phyloP scores from a whole-genome alignment of 2,113 vertebrate genomes.

The Geococcyx californianus region DNA sequence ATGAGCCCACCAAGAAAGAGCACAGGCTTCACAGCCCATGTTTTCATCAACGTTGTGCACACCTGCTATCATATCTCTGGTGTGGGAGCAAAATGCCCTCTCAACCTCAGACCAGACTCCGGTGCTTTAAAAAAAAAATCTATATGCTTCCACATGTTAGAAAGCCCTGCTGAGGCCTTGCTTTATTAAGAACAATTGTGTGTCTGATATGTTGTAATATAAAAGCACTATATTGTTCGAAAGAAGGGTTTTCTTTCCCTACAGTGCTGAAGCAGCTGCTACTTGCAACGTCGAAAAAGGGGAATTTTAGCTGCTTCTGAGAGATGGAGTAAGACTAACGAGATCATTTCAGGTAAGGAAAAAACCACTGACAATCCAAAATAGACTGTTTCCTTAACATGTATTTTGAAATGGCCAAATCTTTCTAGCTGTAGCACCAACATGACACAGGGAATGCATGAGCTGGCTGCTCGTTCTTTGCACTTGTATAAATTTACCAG shows the following conservation, averaged over 20 bases:
- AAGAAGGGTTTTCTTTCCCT: background rate
- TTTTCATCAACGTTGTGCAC: background rate
- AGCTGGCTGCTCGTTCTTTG: background rate
- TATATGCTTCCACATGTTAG: accelerated
- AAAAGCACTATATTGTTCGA: background rate
- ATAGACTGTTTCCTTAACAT: background rate
- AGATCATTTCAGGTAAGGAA: background rate
- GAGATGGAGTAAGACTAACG: background rate
- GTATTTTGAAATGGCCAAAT: background rate
- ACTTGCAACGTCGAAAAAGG: background rate
- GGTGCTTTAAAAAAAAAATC: background rate
- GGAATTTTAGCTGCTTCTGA: background rate
- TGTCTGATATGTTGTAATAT: background rate
- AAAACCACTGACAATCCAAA: background rate
- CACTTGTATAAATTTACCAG: background rate
- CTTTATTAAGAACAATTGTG: background rate
- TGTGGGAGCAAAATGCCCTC: accelerated
- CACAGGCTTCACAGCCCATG: background rate
- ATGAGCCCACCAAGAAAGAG: background rate
- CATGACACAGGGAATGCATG: accelerated
- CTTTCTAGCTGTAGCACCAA: background rate
- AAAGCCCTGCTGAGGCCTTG: background rate
- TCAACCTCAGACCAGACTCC: background rate
- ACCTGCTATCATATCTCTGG: background rate
- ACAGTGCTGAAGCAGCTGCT: background rate